Percentiles rank a stretch among this genome's conserved stretches.
Evolutionary conservation across 2,888 invertebrate species (phyloP).

Genomic region (Syrista parreyssii): DNA sequence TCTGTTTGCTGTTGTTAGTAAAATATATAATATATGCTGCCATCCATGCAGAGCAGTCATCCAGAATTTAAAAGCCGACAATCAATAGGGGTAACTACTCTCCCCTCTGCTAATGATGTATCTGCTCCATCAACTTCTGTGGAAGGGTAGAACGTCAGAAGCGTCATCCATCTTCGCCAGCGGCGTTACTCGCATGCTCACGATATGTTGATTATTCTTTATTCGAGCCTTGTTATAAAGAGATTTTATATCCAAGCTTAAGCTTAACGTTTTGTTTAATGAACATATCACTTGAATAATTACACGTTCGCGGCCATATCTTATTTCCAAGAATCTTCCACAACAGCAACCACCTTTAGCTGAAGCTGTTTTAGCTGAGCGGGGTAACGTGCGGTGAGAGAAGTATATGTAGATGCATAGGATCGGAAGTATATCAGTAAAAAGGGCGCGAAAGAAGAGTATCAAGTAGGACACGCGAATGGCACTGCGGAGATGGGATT

Average conservation of each 20-base stretch:
- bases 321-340: background rate
- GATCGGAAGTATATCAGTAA: background rate
- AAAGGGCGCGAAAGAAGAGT: background rate
- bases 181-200: background rate
- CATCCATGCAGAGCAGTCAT: background rate
- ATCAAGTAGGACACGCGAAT: background rate
- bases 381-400: background rate
- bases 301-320: background rate
- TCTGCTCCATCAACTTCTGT: conserved; percentile 13
- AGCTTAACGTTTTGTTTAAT: background rate
- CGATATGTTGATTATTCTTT: conserved; percentile 20
- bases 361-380: background rate
- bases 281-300: background rate
- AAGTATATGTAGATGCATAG: background rate
- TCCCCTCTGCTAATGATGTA: conserved; percentile 22
- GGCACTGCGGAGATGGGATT: background rate
- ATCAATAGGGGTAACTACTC: conserved; percentile 21
- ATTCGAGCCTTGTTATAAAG: background rate
- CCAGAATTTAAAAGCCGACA: conserved; percentile 11
- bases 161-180: conserved; percentile 4
- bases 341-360: background rate
- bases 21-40: background rate
- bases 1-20: background rate
- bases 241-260: background rate
- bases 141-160: background rate